These are phyloP conservation scores for Poeciliopsis retropinna DNA, from an alignment of 2,113 vertebrate species.

Conservation along the genomic window DNA sequence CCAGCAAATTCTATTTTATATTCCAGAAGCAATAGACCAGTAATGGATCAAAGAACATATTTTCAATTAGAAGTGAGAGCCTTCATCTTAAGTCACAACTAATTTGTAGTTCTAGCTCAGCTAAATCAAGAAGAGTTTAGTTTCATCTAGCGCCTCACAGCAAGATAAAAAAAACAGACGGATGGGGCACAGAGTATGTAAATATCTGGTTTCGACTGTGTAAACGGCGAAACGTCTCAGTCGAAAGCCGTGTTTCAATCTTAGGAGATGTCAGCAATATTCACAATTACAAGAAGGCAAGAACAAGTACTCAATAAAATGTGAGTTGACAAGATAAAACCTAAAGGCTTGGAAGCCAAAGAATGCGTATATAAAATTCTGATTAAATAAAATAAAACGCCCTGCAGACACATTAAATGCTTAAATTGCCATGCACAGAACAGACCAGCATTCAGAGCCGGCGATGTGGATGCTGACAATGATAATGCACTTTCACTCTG, in stretches of 20 bases:
- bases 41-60: too few species aligned
- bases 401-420: conserved; percentile 29
- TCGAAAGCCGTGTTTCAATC: conserved; percentile 63
- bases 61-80: too few species aligned
- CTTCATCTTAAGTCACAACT: too few species aligned
- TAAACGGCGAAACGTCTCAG: conserved; percentile 48
- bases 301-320: conserved; percentile 6
- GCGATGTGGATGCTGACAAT: conserved; percentile 52
- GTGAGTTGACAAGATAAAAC: conserved; percentile 13
- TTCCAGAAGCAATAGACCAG: too few species aligned
- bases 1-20: too few species aligned
- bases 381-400: conserved; percentile 28
- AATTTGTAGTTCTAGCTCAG: not conserved
- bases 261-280: conserved; percentile 48
- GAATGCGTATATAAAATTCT: conserved; percentile 38
- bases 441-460: conserved; percentile 34
- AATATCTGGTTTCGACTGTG: not conserved
- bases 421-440: conserved; percentile 45
- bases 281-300: not conserved
- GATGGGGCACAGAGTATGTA: not conserved
- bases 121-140: not conserved
- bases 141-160: not conserved
- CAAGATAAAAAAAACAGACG: too few species aligned
- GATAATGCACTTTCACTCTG: conserved; percentile 70
- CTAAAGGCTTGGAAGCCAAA: conserved; percentile 32